Evolutionary conservation across 2,888 invertebrate genomes (phyloP).

Genomic region (Apodemia zela): DNA sequence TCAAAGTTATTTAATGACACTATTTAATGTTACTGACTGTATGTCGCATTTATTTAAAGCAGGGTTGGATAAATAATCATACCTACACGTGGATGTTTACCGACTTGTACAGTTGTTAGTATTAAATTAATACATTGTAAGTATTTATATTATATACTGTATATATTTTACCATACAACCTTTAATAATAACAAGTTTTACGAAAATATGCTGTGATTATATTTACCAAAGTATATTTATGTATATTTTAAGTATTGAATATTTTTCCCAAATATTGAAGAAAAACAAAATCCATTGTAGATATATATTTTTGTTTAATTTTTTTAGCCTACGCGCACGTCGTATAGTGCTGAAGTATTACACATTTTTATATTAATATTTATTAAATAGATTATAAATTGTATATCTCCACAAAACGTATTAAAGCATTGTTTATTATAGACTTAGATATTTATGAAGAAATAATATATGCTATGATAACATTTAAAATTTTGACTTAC

Average conservation of each 20-base stretch:
- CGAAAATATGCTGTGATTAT: conserved; percentile 5
- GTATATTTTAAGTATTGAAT: conserved; percentile 11
- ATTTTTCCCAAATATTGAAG: no score
- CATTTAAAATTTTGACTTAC: no score
- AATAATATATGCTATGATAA: no score
- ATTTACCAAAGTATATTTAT: neutral
- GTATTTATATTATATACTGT: neutral
- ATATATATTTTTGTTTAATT: no score
- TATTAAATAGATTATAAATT: no score
- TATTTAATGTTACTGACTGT: neutral
- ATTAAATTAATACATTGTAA: neutral
- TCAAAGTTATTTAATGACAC: neutral
- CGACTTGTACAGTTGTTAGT: neutral
- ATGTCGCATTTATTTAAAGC: neutral
- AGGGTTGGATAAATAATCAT: neutral
- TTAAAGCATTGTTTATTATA: no score
- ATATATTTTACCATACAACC: neutral
- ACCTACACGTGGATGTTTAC: neutral
- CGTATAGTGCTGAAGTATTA: no score
- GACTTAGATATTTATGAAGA: no score
- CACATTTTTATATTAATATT: no score
- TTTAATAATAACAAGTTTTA: neutral
- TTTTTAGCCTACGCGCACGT: no score
- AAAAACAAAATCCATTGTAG: no score
- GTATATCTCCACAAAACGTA: no score